phyloP scores from a whole-genome alignment of 2,113 vertebrate genomes.

The Bubo scandiacus region DNA sequence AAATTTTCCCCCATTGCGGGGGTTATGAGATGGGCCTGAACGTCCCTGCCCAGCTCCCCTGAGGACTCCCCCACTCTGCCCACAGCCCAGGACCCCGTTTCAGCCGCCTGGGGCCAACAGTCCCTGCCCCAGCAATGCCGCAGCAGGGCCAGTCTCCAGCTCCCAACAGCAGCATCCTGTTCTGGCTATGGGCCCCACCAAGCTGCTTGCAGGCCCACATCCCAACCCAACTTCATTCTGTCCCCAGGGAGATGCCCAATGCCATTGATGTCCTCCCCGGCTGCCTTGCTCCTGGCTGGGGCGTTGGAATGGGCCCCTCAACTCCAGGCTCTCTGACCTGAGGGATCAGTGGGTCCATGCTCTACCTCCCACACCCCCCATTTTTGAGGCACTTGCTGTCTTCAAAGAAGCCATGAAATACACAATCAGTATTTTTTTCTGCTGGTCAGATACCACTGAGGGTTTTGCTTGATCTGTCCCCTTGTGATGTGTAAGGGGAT shows the following conservation, averaged over 20 bases:
- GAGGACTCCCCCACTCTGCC: fast-evolving
- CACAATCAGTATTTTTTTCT: background rate
- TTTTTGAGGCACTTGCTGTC: background rate
- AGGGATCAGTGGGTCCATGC: background rate
- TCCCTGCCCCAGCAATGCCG: fast-evolving
- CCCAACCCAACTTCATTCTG: background rate
- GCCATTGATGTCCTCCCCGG: too few relatives aligned
- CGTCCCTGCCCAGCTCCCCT: fast-evolving
- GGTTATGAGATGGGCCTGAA: background rate
- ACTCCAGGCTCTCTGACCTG: background rate
- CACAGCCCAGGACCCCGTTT: background rate
- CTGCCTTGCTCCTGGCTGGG: background rate
- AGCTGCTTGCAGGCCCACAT: background rate
- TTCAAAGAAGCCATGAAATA: background rate
- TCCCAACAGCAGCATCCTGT: background rate
- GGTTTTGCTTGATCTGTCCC: background rate
- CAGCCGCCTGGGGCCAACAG: background rate
- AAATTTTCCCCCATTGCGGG: background rate
- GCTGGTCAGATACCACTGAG: too few relatives aligned
- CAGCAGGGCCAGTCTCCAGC: background rate
- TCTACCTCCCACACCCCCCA: background rate
- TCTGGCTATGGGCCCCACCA: too few relatives aligned
- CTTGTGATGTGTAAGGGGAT: background rate
- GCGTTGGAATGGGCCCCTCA: background rate
- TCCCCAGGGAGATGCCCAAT: background rate